Evolutionary conservation across 2,888 invertebrate genomes (phyloP).

Genomic region (Drosophila prolongata): DNA sequence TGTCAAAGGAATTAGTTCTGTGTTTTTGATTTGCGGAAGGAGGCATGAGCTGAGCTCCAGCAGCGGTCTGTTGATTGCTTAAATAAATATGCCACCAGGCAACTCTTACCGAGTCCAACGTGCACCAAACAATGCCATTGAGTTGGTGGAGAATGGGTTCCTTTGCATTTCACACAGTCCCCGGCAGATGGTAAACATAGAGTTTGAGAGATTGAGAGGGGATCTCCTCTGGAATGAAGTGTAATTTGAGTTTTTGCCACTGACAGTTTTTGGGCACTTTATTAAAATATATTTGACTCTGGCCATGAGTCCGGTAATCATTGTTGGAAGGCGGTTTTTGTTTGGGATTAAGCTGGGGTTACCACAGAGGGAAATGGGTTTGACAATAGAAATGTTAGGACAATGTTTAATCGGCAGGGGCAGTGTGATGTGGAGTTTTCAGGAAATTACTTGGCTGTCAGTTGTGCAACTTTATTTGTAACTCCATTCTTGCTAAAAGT

Average conservation of each 20-base stretch:
- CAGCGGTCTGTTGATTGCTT: slow-evolving; percentile 74
- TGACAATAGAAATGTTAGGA: slow-evolving; percentile 29
- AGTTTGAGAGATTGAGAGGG: slow-evolving; percentile 5
- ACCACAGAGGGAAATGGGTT: slow-evolving; percentile 16
- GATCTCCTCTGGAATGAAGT: slow-evolving; percentile 32
- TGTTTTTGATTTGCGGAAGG: slow-evolving; percentile 77
- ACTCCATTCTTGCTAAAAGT: no score
- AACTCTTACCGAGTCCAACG: slow-evolving; percentile 39
- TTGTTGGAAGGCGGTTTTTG: slow-evolving; percentile 34
- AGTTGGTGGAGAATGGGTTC: slow-evolving; percentile 37
- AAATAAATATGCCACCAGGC: slow-evolving; percentile 68
- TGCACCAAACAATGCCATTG: slow-evolving; percentile 73
- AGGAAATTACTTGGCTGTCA: background rate
- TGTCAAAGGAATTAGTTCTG: slow-evolving; percentile 79
- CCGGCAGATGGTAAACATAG: slow-evolving; percentile 7
- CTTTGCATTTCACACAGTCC: slow-evolving; percentile 61
- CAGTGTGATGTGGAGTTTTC: background rate
- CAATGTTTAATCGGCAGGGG: slow-evolving; percentile 4
- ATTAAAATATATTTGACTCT: slow-evolving; percentile 68
- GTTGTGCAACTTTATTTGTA: background rate
- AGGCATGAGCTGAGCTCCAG: slow-evolving; percentile 51
- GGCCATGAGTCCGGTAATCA: slow-evolving; percentile 56
- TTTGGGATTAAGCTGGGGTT: slow-evolving; percentile 13
- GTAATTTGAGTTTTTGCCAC: slow-evolving; percentile 69
- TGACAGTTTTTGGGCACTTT: slow-evolving; percentile 76